These are phyloP conservation scores for Triplophysa siluroides DNA, from an alignment of 2,113 vertebrate species.

Conservation along the genomic window DNA sequence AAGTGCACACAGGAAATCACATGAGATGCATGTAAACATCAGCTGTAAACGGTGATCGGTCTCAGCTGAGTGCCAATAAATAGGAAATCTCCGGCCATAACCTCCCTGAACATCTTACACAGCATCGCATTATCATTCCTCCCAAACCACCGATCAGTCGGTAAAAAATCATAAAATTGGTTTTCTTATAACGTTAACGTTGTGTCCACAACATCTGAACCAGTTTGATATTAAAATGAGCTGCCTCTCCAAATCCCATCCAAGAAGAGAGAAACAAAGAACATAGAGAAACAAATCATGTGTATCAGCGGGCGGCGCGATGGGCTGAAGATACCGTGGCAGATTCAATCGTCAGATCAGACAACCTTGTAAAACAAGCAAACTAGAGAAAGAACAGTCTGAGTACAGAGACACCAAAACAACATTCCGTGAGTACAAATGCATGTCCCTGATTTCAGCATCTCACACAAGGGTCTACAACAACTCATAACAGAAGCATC, in stretches of 20 bases:
- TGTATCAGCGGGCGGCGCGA: conserved; percentile 39
- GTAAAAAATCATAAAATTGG: conserved; percentile 55
- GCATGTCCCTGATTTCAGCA: neutral
- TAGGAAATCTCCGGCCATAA: neutral
- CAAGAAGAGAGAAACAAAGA: conserved; percentile 32
- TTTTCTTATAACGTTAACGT: conserved; percentile 50
- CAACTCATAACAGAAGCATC: too few species aligned
- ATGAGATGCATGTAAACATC: too few species aligned
- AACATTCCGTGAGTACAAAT: conserved; percentile 11
- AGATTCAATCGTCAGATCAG: conserved; percentile 54
- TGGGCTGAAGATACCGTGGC: conserved; percentile 30
- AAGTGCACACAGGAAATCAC: too few species aligned
- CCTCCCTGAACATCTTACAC: conserved; percentile 33
- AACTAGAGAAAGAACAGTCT: neutral
- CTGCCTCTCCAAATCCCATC: conserved; percentile 52
- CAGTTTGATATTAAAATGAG: conserved; percentile 63
- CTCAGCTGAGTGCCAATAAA: too few species aligned
- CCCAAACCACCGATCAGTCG: conserved; percentile 58
- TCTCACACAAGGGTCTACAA: neutral
- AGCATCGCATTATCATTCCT: neutral
- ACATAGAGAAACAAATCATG: conserved; percentile 44
- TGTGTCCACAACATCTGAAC: conserved; percentile 57
- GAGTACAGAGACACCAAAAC: neutral
- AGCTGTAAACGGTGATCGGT: too few species aligned
- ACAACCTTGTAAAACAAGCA: conserved; percentile 44